A percentile compares a stretch with the other conserved stretches of the same genome.
These are phyloP conservation scores for Galaxias olidus DNA, from an alignment of 2,797 vertebrate species.

Conservation along the genomic window DNA sequence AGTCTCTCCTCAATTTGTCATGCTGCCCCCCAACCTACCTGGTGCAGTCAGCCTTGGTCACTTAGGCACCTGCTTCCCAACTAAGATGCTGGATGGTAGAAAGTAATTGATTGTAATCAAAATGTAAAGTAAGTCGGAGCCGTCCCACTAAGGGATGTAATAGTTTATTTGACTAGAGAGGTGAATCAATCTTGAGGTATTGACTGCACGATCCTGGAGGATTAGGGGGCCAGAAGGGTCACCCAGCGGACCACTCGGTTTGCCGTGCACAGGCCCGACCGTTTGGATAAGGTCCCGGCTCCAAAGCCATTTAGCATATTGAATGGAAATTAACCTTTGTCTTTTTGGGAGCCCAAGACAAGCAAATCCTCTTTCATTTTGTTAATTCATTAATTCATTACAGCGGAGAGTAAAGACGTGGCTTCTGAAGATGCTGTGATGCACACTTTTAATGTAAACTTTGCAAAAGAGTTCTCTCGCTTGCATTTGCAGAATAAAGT, in stretches of 20 bases:
- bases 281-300: constrained; percentile 54
- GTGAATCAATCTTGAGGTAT: constrained; percentile 77
- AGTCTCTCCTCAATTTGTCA: constrained; percentile 19
- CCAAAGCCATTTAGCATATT: constrained; percentile 69
- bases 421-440: constrained; percentile 35
- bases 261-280: constrained; percentile 34
- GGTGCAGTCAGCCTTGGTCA: constrained; percentile 32
- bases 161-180: constrained; percentile 76
- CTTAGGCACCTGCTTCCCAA: constrained; percentile 37
- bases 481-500: constrained; percentile 7
- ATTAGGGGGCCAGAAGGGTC: constrained; percentile 66
- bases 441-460: constrained; percentile 28
- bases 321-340: constrained; percentile 71
- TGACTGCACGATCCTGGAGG: constrained; percentile 67
- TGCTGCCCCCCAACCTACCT: neutral
- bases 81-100: constrained; percentile 38
- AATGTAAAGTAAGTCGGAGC: constrained; percentile 73
- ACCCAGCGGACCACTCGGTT: constrained; percentile 38
- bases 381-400: constrained; percentile 67
- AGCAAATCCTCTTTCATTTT: constrained; percentile 64
- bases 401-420: constrained; percentile 34
- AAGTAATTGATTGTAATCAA: constrained; percentile 74
- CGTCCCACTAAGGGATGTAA: constrained; percentile 72
- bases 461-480: constrained; percentile 32
- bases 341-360: constrained; percentile 50